Evolutionary conservation across 1,140 invertebrate genomes (phyloP), one percentile per base, ranked within the genome.

Genomic region (Forficula auricularia): DNA sequence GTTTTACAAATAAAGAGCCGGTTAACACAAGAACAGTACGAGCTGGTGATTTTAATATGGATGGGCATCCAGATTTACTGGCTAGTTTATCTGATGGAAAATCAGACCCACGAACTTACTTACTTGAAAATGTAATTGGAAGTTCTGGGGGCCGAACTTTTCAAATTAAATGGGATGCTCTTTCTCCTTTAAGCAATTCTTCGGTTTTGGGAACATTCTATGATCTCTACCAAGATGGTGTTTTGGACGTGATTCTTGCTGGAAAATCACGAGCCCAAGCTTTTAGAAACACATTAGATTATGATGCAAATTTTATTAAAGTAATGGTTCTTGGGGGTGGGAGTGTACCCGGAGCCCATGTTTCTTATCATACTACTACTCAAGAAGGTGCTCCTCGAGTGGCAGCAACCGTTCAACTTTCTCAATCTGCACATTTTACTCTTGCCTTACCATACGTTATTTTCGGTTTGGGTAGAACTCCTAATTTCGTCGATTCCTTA

Each of bases 301-400:
- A 89, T 57, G 89, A 95, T 62, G 87, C 89, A 0, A 92, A 89
- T 60, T 97, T 96, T 54, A 73, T 96, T 0, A 96, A 95, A 66
- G 85, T 95, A 0, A 84, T 91, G 71, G 89, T 94, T 13, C 67
- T 90, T 0, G 19, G 35, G 19, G 38, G 39, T 3, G 38, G 38
- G 3, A 91, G 91, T 64, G 66, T 87, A 44, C 82, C 85, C 2
- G 89, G 90, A 3, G 87, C 90, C 1, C 75, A 78, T 30, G 82
- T 94, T 43, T 77, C 75, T 1, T 95, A 92, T 55, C 73, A 74
- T 40, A 91, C 85, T 2, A 86, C 77, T 18, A 85, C 82, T 2
- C 79, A 85, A 55, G 81, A 85, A 53, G 85, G 85, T 1, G 70
- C 71, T 36, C 67, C 70, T 13, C 71, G 81, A 45, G 73, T 68